phyloP scores from a whole-genome alignment of 2,113 vertebrate species.

The Ctenomys sociabilis region DNA sequence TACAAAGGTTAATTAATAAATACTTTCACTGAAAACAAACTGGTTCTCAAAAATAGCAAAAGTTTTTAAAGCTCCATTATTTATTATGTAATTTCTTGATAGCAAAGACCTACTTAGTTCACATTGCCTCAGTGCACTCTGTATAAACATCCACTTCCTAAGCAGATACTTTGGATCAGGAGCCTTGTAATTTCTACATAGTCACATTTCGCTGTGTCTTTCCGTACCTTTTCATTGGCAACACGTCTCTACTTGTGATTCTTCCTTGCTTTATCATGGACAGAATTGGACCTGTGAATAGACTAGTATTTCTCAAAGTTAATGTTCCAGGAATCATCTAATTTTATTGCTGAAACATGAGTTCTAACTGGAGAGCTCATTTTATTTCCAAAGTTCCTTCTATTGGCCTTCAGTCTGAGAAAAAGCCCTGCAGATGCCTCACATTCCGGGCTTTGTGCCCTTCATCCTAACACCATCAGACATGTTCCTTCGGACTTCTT shows the following conservation, averaged over 20 bases:
- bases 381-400: background rate
- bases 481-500: background rate
- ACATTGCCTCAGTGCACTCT: background rate
- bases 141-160: background rate
- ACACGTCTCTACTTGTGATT: background rate
- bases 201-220: background rate
- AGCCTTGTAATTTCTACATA: background rate
- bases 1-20: background rate
- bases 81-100: background rate
- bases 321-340: background rate
- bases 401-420: background rate
- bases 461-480: background rate
- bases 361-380: background rate
- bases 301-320: background rate
- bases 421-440: background rate
- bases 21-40: background rate
- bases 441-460: background rate
- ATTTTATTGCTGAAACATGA: background rate
- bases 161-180: background rate
- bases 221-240: background rate
- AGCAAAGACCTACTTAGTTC: background rate
- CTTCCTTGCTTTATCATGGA: background rate
- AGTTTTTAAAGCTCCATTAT: background rate
- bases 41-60: constrained; percentile 7
- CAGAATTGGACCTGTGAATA: background rate